Evolutionary conservation across 2,888 invertebrate genomes (phyloP), one percentile per base, ranked within the genome.

Genomic region (Sipha maydis): DNA sequence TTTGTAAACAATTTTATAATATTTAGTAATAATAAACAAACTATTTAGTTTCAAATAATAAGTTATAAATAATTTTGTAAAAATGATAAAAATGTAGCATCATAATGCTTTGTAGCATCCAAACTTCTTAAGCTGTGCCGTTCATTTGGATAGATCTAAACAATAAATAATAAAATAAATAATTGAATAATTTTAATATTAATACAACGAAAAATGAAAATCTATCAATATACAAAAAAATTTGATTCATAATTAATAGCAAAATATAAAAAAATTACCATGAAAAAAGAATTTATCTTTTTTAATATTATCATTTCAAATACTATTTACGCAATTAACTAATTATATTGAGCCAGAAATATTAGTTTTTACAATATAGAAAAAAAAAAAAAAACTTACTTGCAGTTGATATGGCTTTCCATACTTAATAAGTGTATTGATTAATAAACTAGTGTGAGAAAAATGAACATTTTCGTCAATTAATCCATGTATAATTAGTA

Each of bases 381-480:
- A 21, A 48, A 11, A n/a, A 48, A 11, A n/a, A 69, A 34, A 21
- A 82, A 56, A 38, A 31, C 7, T 25, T 91, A 94, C 94, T 94
- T 99, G 96, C 90, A 98, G 92, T 91, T 97, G 95, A 92, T 99
- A 98, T 1, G 99, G 99, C 92, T 99, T 99, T 90, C 98, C 98
- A n/a, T 96, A 95, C 90, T 96, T 95, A 89, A 99, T 95, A 90
- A 99, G 94, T 89, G 96, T 96, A 90, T 97, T 96, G 41, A 99
- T 95, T 89, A 99, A 93, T 90, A 96, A 95, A 91, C 97, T 97
- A 25, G 98, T 98, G 92, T 99, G 99, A 90, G 96, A 95, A 92
- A 99, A 99, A 92, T 99, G 99, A 0, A 99, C 99, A 92, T 99
- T 99, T 92, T 99, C 99, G 92, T 99, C 99, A 89, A 98, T 98